Conservation (phyloP, 2,888 invertebrate genomes). For the Gymnocheta viridis region DNA sequence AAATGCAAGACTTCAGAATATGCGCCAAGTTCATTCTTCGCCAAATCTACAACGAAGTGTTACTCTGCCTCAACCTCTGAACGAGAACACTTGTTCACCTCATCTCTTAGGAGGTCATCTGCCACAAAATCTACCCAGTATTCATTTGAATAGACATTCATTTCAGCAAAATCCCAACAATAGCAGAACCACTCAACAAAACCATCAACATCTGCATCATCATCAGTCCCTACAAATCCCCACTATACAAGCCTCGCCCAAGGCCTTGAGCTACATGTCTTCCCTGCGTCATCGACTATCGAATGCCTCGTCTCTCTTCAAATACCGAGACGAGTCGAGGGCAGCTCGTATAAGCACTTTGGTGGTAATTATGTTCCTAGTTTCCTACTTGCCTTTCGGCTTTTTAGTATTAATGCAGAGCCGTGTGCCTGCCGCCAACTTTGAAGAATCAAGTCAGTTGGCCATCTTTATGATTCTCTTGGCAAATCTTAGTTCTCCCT, state of each 20-base stretch:
- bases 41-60: conserved; percentile 81
- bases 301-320: conserved; percentile 91
- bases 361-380: conserved; percentile 82
- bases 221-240: conserved; percentile 78
- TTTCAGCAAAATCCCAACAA: conserved; percentile 52
- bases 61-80: conserved; percentile 73
- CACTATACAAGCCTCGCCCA: conserved; percentile 81
- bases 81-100: conserved; percentile 74
- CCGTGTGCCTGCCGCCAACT: conserved; percentile 78
- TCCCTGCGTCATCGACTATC: conserved; percentile 90
- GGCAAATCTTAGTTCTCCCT: conserved; percentile 81
- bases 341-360: conserved; percentile 91
- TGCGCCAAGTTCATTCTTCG: conserved; percentile 81
- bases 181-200: conserved; percentile 69
- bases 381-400: conserved; percentile 82
- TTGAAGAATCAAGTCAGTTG: conserved; percentile 79
- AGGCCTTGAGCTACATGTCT: conserved; percentile 84
- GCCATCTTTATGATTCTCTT: conserved; percentile 81
- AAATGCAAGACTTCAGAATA: conserved; percentile 74
- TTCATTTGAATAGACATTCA: conserved; percentile 68
- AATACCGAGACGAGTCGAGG: conserved; percentile 93
- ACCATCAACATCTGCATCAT: conserved; percentile 70
- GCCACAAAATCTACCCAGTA: conserved; percentile 58
- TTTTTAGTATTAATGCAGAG: conserved; percentile 80
- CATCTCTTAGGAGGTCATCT: conserved; percentile 74